These are phyloP conservation scores for Jacana jacana DNA, from an alignment of 2,113 vertebrate species.

Conservation along the genomic window DNA sequence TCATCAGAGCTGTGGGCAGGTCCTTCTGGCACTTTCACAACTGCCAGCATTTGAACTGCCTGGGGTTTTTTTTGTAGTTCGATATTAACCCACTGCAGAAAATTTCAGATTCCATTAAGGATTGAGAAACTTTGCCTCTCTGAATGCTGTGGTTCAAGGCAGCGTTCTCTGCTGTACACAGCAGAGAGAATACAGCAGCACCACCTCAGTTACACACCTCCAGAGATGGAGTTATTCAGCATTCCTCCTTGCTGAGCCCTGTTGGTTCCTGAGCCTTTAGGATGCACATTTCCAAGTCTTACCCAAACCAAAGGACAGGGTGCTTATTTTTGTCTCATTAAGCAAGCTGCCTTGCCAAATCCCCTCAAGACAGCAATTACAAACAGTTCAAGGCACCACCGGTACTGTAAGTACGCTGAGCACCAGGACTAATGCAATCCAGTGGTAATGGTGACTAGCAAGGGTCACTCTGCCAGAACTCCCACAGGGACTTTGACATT, in stretches of 20 bases:
- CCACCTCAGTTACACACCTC: not conserved
- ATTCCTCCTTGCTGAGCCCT: not conserved
- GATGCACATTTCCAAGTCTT: not conserved
- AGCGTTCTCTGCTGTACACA: slow-evolving; percentile 2
- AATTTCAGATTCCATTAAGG: not conserved
- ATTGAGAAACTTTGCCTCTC: not conserved
- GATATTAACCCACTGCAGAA: not conserved
- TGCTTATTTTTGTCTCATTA: not conserved
- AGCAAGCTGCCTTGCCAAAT: not conserved
- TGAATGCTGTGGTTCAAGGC: not conserved
- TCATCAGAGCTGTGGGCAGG: not conserved
- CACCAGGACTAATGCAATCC: not conserved
- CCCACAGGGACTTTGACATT: not conserved
- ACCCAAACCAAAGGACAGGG: not conserved
- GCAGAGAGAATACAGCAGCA: not conserved
- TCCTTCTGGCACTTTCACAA: not conserved
- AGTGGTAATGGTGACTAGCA: not conserved
- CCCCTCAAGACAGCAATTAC: not conserved
- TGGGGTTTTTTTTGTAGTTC: not conserved
- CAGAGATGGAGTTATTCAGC: not conserved
- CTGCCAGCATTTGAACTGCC: not conserved
- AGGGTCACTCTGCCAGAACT: not conserved
- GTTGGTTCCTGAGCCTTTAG: not conserved
- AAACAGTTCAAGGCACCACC: not conserved
- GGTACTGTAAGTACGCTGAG: not conserved